These are phyloP conservation scores for Drosophila melanosoma DNA, from an alignment of 2,888 invertebrate species.

Conservation along the genomic window DNA sequence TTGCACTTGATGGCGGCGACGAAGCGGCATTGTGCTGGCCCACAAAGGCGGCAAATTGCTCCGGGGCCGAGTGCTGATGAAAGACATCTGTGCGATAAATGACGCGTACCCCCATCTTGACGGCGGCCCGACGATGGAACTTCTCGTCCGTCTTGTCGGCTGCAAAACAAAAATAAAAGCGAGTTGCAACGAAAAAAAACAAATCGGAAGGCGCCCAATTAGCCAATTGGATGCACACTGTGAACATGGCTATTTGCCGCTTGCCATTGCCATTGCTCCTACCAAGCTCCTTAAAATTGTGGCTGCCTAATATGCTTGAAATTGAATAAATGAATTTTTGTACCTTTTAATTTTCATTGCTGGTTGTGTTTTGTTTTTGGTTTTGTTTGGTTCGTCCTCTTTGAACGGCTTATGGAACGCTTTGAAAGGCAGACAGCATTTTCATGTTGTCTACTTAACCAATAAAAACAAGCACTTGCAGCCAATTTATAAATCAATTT, in stretches of 20 bases:
- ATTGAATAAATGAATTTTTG: conserved; percentile 28
- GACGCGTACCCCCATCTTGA: conserved; percentile 94
- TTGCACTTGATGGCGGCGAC: conserved; percentile 70
- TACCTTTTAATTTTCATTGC: not conserved
- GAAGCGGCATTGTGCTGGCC: conserved; percentile 63
- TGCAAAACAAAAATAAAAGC: conserved; percentile 82
- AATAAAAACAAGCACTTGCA: not conserved
- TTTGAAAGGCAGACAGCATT: not conserved
- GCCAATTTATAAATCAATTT: not conserved
- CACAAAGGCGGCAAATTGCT: conserved; percentile 76
- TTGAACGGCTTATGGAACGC: not conserved
- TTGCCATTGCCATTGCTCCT: conserved; percentile 57
- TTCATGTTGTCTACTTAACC: not conserved
- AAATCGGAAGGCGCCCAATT: conserved; percentile 18
- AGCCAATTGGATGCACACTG: conserved; percentile 14
- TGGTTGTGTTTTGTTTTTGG: not conserved
- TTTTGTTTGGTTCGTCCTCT: conserved; percentile 17
- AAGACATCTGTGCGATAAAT: conserved; percentile 87
- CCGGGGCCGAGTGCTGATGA: conserved; percentile 71
- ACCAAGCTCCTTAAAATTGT: conserved; percentile 28
- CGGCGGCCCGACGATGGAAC: conserved; percentile 91
- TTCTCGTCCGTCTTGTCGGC: conserved; percentile 94
- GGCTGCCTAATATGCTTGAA: conserved; percentile 20
- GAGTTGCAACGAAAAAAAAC: not conserved
- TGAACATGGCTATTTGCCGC: conserved; percentile 31